Conservation (phyloP, 1,140 invertebrate species). For the Pseudomyrmex gracilis region DNA sequence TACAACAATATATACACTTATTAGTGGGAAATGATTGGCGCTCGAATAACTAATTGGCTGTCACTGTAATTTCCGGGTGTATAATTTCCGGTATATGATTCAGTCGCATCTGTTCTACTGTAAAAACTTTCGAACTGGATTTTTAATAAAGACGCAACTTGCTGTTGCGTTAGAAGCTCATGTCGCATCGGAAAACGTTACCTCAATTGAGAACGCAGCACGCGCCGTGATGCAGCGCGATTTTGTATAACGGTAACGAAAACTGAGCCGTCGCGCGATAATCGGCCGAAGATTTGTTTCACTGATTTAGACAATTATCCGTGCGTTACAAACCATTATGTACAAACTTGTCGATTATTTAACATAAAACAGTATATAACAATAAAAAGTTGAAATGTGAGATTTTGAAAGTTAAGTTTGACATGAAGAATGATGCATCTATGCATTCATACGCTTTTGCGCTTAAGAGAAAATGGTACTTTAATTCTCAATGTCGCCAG, state of each 20-base stretch:
- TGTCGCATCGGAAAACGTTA: constrained; percentile 58
- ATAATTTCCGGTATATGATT: background rate
- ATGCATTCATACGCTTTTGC: background rate
- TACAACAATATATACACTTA: background rate
- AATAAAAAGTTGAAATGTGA: background rate
- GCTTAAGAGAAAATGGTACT: constrained; percentile 7
- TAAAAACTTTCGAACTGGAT: constrained; percentile 67
- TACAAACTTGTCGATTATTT: constrained; percentile 9
- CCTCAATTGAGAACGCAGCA: constrained; percentile 62
- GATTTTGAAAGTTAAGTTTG: background rate
- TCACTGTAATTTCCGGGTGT: background rate
- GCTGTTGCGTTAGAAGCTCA: constrained; percentile 27
- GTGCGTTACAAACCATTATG: constrained; percentile 12
- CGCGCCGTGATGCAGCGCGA: constrained; percentile 62
- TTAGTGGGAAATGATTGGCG: background rate
- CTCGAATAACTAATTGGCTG: background rate
- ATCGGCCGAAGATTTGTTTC: constrained; percentile 21
- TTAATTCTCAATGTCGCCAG: constrained; percentile 8
- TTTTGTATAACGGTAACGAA: constrained; percentile 66
- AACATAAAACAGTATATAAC: background rate
- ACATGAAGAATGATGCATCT: background rate
- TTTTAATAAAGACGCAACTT: constrained; percentile 16
- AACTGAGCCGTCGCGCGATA: constrained; percentile 8
- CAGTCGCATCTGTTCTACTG: constrained; percentile 40
- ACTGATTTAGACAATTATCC: constrained; percentile 36